Evolutionary conservation across 2,113 vertebrate species (phyloP).

Genomic region (Myocastor coypus): DNA sequence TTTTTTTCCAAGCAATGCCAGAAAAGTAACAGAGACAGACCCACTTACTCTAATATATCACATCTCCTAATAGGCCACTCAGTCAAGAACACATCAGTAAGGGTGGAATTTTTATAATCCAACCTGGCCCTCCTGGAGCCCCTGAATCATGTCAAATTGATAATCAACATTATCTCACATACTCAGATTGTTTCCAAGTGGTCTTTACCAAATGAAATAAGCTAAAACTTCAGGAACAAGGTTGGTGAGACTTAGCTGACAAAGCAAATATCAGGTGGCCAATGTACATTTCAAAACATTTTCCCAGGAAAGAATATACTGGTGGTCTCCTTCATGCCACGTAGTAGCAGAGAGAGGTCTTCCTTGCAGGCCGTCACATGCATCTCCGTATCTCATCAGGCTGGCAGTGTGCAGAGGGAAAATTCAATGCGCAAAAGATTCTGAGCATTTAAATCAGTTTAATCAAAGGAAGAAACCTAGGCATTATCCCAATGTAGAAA

Average conservation of each 20-base stretch:
- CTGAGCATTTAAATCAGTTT: not conserved
- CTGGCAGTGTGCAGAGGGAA: not conserved
- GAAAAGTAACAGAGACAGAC: too few relatives aligned
- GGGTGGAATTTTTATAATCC: not conserved
- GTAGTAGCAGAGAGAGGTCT: not conserved
- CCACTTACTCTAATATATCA: not conserved
- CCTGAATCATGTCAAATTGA: not conserved
- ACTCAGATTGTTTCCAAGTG: not conserved
- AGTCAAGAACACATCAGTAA: not conserved
- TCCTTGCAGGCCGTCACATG: not conserved
- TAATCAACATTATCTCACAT: not conserved
- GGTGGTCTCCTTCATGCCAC: not conserved
- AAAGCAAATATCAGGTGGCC: not conserved
- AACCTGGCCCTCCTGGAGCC: not conserved
- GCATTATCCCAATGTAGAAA: not conserved
- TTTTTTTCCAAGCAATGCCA: too few relatives aligned
- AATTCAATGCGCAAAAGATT: not conserved
- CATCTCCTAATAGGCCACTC: not conserved
- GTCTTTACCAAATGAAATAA: not conserved
- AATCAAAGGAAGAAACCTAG: not conserved
- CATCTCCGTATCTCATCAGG: not conserved
- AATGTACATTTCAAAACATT: not conserved
- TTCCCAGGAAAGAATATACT: not conserved
- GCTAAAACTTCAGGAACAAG: not conserved
- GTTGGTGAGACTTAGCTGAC: not conserved